These are phyloP conservation scores for Podarcis raffonei DNA, from an alignment of 2,113 vertebrate species.

Conservation along the genomic window DNA sequence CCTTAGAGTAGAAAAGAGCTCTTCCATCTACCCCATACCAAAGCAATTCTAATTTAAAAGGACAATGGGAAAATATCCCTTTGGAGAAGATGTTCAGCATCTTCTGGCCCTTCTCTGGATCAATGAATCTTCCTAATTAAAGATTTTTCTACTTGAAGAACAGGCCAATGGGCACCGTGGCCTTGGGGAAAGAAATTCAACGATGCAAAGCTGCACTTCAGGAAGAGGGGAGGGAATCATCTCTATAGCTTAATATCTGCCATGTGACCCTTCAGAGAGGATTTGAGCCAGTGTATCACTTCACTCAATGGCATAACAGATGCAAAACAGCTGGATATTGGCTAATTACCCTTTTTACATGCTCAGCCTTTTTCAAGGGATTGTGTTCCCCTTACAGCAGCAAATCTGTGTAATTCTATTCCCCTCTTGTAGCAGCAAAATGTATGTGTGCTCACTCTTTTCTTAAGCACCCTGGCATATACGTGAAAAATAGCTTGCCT, in stretches of 20 bases:
- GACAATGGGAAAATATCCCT: not conserved
- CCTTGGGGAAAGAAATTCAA: not conserved
- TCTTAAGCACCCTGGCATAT: not conserved
- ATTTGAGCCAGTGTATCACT: not conserved
- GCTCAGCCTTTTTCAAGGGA: conserved; percentile 11
- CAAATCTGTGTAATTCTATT: not conserved
- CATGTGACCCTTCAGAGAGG: not conserved
- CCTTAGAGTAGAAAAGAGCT: not conserved
- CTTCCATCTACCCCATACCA: not conserved
- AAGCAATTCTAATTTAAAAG: conserved; percentile 3
- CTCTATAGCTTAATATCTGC: not conserved
- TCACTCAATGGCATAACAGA: not conserved
- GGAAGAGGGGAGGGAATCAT: too few relatives aligned
- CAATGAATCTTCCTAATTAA: conserved; percentile 19
- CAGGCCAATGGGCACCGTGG: not conserved
- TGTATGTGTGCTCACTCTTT: not conserved
- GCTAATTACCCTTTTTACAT: not conserved
- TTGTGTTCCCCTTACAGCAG: not conserved
- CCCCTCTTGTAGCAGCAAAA: not conserved
- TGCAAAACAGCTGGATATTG: conserved; percentile 26
- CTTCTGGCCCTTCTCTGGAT: not conserved
- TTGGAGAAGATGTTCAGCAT: not conserved
- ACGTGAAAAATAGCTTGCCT: conserved; percentile 1
- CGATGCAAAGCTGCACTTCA: not conserved
- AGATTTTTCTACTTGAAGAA: conserved; percentile 9